Evolutionary conservation across 1,140 invertebrate genomes (phyloP).

Genomic region (Pogonognathellus flavescens): DNA sequence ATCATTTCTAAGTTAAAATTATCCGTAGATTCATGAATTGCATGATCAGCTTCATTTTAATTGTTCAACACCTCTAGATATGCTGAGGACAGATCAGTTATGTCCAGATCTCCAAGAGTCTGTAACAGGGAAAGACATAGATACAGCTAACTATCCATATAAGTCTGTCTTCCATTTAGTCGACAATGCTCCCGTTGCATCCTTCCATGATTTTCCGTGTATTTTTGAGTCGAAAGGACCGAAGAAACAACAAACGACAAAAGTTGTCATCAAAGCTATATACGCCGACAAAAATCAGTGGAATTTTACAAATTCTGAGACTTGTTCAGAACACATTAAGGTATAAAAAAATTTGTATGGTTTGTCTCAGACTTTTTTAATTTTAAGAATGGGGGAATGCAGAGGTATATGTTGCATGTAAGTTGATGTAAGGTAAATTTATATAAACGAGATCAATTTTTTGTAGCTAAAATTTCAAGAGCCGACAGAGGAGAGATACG

Average conservation of each 20-base stretch:
- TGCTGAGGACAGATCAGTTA: conserved; percentile 44
- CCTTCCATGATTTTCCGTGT: conserved; percentile 43
- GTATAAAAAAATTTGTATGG: too few species aligned
- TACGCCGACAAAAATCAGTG: conserved; percentile 49
- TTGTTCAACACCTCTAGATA: too few species aligned
- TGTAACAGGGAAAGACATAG: conserved; percentile 47
- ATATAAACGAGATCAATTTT: too few species aligned
- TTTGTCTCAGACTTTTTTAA: too few species aligned
- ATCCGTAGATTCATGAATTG: too few species aligned
- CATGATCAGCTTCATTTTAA: too few species aligned
- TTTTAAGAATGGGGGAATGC: too few species aligned
- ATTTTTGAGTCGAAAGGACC: conserved; percentile 53
- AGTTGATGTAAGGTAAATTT: too few species aligned
- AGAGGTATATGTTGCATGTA: too few species aligned
- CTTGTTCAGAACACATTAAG: conserved; percentile 58
- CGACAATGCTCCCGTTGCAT: conserved; percentile 32
- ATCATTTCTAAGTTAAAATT: too few species aligned
- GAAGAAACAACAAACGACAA: conserved; percentile 1
- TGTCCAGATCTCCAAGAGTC: conserved; percentile 60
- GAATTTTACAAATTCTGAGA: conserved; percentile 47
- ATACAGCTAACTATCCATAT: conserved; percentile 59
- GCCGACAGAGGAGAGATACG: background rate
- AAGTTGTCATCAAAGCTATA: conserved; percentile 54
- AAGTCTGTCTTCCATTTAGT: conserved; percentile 57
- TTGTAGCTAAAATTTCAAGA: conserved; percentile 41